Evolutionary conservation across 2,888 invertebrate genomes (phyloP).

Genomic region (Cybosia mesomella): DNA sequence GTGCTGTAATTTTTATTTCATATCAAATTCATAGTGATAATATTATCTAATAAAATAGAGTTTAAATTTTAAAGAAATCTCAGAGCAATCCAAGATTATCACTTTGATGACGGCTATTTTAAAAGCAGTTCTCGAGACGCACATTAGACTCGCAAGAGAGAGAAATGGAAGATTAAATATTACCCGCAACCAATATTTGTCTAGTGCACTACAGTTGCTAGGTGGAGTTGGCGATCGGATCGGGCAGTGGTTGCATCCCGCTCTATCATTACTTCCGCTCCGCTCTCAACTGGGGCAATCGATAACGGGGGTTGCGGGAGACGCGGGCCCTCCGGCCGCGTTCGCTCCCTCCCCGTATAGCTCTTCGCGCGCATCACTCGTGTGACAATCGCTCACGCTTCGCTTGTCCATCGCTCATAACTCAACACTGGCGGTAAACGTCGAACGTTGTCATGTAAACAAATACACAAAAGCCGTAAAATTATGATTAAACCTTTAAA

Average conservation of each 20-base stretch:
- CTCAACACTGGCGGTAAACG: constrained; percentile 47
- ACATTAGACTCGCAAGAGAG: constrained; percentile 63
- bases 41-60: background rate
- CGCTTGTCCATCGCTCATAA: constrained; percentile 60
- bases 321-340: constrained; percentile 59
- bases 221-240: constrained; percentile 77
- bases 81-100: constrained; percentile 50
- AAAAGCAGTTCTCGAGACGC: constrained; percentile 57
- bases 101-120: constrained; percentile 31
- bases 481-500: background rate
- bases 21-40: background rate
- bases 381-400: constrained; percentile 81
- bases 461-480: constrained; percentile 29
- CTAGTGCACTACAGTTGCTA: constrained; percentile 80
- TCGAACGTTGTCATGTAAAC: constrained; percentile 30
- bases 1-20: constrained; percentile 32
- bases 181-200: constrained; percentile 80
- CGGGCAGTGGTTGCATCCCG: constrained; percentile 85
- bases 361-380: constrained; percentile 81
- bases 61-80: background rate
- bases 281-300: constrained; percentile 89
- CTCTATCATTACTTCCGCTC: constrained; percentile 86
- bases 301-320: constrained; percentile 80
- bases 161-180: constrained; percentile 78
- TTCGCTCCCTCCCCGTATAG: constrained; percentile 64